Evolutionary conservation across 2,888 invertebrate genomes (phyloP).

Genomic region (Malacosoma neustria): DNA sequence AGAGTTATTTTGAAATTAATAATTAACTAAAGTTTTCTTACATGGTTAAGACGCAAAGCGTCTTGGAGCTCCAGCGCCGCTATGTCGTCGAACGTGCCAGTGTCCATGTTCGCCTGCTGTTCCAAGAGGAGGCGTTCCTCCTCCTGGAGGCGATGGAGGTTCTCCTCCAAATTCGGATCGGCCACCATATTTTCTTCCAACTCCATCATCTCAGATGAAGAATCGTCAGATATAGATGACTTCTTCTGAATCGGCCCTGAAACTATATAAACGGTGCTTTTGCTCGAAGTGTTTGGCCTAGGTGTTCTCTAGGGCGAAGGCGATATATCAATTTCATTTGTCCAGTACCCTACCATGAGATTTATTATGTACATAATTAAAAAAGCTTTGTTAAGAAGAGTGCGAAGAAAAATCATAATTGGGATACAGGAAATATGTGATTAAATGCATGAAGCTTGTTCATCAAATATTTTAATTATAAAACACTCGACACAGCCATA

Average conservation of each 20-base stretch:
- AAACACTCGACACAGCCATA: no score
- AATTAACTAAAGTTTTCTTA: conserved; percentile 13
- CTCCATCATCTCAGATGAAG: conserved; percentile 94
- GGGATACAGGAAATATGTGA: no score
- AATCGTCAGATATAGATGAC: conserved; percentile 87
- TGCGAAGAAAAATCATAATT: no score
- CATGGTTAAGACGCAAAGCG: conserved; percentile 52
- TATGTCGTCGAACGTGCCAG: conserved; percentile 50
- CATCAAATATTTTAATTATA: no score
- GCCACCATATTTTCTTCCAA: conserved; percentile 86
- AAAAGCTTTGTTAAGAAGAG: no score
- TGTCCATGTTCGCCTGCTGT: conserved; percentile 83
- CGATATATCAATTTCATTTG: no score
- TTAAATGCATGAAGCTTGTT: no score
- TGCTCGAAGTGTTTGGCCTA: not conserved
- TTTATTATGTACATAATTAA: no score
- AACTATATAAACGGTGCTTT: conserved; percentile 28
- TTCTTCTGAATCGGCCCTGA: conserved; percentile 92
- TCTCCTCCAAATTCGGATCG: conserved; percentile 49
- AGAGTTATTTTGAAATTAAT: no score
- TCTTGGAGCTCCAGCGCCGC: conserved; percentile 55
- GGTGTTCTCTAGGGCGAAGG: no score
- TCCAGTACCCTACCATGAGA: no score
- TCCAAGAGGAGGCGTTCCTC: conserved; percentile 83
- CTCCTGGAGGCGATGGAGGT: conserved; percentile 71